Evolutionary conservation across 2,113 vertebrate species (phyloP).

Genomic region (Manacus vitellinus): DNA sequence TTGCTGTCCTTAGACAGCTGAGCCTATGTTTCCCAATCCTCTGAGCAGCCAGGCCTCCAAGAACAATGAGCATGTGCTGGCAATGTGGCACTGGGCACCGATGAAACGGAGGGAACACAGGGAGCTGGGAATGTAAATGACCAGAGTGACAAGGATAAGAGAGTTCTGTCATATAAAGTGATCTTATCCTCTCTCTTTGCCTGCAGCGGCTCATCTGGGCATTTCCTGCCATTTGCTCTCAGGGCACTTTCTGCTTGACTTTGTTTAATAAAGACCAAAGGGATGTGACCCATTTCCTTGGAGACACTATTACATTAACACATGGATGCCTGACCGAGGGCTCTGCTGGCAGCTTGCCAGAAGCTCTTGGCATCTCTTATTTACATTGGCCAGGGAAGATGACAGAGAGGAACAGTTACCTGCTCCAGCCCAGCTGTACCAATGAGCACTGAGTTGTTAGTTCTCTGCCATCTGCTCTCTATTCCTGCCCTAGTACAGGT

Average conservation of each 20-base stretch:
- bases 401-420: not conserved
- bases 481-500: not conserved
- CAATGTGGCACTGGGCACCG: accelerated
- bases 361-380: not conserved
- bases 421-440: not conserved
- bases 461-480: not conserved
- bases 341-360: not conserved
- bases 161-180: not conserved
- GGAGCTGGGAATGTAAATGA: not conserved
- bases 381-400: not conserved
- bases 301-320: not conserved
- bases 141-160: not conserved
- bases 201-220: not conserved
- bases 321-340: not conserved
- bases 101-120: not conserved
- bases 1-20: not conserved
- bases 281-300: not conserved
- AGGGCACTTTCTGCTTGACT: not conserved
- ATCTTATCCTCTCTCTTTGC: not conserved
- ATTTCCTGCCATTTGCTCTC: not conserved
- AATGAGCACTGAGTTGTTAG: not conserved
- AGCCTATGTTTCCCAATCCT: not conserved
- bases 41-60: not conserved
- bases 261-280: not conserved
- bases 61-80: not conserved